phyloP scores from a whole-genome alignment of 2,888 invertebrate species.

The Odontothrips loti region DNA sequence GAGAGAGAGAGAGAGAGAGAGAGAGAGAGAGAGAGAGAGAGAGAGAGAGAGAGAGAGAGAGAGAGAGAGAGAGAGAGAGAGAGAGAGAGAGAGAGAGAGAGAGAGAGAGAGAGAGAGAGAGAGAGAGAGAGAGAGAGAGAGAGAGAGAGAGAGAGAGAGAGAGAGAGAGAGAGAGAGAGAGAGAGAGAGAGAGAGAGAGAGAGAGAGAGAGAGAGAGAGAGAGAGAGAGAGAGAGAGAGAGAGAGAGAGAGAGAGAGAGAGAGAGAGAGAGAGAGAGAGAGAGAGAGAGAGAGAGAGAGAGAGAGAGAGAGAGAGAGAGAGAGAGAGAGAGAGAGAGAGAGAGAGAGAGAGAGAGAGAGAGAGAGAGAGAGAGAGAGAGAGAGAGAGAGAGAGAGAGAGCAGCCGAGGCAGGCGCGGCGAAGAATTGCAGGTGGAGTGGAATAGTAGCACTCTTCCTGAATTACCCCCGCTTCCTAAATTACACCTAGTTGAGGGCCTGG shows the following conservation, averaged over 20 bases:
- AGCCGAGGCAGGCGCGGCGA: neutral
- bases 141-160: neutral
- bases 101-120: neutral
- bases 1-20: neutral
- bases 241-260: neutral
- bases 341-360: neutral
- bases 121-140: neutral
- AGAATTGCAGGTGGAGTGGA: neutral
- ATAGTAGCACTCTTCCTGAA: neutral
- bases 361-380: neutral
- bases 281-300: neutral
- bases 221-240: neutral
- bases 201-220: neutral
- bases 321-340: neutral
- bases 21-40: neutral
- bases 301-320: neutral
- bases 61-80: neutral
- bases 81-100: neutral
- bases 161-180: neutral
- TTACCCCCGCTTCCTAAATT: neutral
- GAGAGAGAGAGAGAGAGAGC: too few species aligned
- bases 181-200: neutral
- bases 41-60: neutral
- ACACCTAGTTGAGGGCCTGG: neutral
- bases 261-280: neutral